Evolutionary conservation across 2,888 invertebrate species (phyloP).

Genomic region (Zygogramma bicolorata): DNA sequence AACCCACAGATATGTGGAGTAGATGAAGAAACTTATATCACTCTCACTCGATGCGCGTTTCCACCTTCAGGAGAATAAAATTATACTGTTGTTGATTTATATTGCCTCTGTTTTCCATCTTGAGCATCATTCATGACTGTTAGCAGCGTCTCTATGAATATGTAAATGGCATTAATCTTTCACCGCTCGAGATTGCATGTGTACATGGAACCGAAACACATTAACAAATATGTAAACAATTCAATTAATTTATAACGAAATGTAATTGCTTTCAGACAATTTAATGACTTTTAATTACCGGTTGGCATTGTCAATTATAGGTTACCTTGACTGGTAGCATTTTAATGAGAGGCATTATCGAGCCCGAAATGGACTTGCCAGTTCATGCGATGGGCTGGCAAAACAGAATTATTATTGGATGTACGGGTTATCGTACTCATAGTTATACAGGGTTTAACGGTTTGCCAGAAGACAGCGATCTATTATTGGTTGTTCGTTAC

Average conservation of each 20-base stretch:
- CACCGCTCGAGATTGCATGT: slow-evolving; percentile 14
- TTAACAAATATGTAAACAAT: slow-evolving; percentile 41
- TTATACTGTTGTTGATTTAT: too few relatives aligned
- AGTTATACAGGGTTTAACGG: too few relatives aligned
- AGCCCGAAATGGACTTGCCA: not conserved
- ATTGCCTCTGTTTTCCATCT: too few relatives aligned
- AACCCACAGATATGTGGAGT: too few relatives aligned
- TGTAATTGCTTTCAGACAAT: slow-evolving; percentile 39
- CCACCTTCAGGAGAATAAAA: too few relatives aligned
- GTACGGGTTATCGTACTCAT: too few relatives aligned
- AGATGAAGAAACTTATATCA: too few relatives aligned
- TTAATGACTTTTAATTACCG: slow-evolving; percentile 38
- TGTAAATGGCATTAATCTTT: slow-evolving; percentile 31
- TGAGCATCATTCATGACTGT: not conserved
- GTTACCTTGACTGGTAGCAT: slow-evolving; percentile 27
- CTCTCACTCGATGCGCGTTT: too few relatives aligned
- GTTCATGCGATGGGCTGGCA: too few relatives aligned
- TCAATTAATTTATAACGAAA: slow-evolving; percentile 41
- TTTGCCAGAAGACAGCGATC: too few relatives aligned
- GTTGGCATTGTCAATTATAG: slow-evolving; percentile 30
- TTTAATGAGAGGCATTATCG: slow-evolving; percentile 20
- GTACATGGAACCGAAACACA: slow-evolving; percentile 29
- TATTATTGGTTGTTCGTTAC: too few relatives aligned
- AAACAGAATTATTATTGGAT: too few relatives aligned
- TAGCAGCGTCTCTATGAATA: slow-evolving; percentile 7